phyloP scores from a whole-genome alignment of 2,888 invertebrate genomes.

The Morpho helenor region DNA sequence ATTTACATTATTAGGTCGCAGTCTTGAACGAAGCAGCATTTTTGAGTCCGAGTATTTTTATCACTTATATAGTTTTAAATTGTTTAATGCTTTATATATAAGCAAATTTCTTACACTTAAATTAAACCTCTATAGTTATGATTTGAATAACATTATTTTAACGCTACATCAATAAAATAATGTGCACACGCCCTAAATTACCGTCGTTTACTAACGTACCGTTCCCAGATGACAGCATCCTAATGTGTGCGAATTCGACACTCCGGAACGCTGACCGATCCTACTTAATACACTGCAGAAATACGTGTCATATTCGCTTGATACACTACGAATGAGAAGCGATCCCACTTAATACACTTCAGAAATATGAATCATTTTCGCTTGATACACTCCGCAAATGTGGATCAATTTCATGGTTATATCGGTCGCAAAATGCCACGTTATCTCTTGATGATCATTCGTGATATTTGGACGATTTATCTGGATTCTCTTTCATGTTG shows the following conservation, averaged over 20 bases:
- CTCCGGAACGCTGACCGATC: no score
- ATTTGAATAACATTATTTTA: no score
- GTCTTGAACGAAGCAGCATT: no score
- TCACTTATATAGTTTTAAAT: no score
- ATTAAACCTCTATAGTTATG: background rate
- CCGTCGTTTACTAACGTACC: background rate
- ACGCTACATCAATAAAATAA: background rate
- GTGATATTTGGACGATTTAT: slow-evolving; percentile 1
- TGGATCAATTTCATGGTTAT: background rate
- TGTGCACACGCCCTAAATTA: background rate
- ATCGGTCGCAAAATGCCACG: slow-evolving; percentile 1
- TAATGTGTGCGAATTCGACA: slow-evolving; percentile 3
- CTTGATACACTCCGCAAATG: slow-evolving; percentile 1
- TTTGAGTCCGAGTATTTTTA: no score
- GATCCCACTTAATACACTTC: slow-evolving; percentile 7
- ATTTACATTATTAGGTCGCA: no score
- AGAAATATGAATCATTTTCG: slow-evolving; percentile 8
- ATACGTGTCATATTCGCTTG: slow-evolving; percentile 6
- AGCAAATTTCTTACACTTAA: no score
- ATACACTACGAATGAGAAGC: slow-evolving; percentile 2
- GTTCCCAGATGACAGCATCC: no score
- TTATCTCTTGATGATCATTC: slow-evolving; percentile 3
- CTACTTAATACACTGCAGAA: background rate
- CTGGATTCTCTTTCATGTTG: background rate
- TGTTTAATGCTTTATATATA: no score